phyloP scores from a whole-genome alignment of 2,888 invertebrate species.

The Coelinius sp. region DNA sequence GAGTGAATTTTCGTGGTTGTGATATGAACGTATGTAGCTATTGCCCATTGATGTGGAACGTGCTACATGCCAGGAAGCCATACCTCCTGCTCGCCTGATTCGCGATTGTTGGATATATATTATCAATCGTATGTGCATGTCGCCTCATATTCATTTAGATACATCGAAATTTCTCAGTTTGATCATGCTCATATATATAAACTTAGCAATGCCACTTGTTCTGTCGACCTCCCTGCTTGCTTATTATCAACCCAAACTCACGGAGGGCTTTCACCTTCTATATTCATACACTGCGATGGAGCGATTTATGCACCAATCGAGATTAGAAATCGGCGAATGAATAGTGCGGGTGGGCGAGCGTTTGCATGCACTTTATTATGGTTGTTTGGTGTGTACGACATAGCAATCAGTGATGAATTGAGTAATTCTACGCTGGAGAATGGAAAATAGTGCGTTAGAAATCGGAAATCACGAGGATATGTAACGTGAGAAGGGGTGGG shows the following conservation, averaged over 20 bases:
- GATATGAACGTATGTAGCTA: slow-evolving; percentile 26
- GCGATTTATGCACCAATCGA: slow-evolving; percentile 30
- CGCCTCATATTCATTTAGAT: slow-evolving; percentile 29
- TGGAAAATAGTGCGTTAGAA: background rate
- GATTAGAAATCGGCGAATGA: slow-evolving; percentile 38
- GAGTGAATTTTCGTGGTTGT: slow-evolving; percentile 31
- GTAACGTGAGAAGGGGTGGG: background rate
- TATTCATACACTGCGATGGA: slow-evolving; percentile 21
- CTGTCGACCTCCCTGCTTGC: slow-evolving; percentile 26
- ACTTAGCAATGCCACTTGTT: slow-evolving; percentile 27
- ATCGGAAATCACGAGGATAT: background rate
- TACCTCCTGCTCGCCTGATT: slow-evolving; percentile 10
- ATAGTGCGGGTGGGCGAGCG: slow-evolving; percentile 36
- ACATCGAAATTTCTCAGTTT: slow-evolving; percentile 31
- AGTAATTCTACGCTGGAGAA: background rate
- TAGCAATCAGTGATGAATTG: background rate
- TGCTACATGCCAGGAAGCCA: slow-evolving; percentile 27
- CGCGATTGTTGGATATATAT: slow-evolving; percentile 21
- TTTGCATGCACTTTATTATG: slow-evolving; percentile 14
- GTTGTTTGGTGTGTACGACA: background rate
- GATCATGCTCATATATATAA: background rate
- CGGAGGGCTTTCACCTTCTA: slow-evolving; percentile 36
- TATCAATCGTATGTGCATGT: slow-evolving; percentile 27
- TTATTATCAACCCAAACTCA: slow-evolving; percentile 34
- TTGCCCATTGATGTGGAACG: slow-evolving; percentile 36